A percentile compares a stretch with the other conserved stretches of the same genome.
Evolutionary conservation across 2,888 invertebrate genomes (phyloP).

Genomic region (Drosophila engyochracea): DNA sequence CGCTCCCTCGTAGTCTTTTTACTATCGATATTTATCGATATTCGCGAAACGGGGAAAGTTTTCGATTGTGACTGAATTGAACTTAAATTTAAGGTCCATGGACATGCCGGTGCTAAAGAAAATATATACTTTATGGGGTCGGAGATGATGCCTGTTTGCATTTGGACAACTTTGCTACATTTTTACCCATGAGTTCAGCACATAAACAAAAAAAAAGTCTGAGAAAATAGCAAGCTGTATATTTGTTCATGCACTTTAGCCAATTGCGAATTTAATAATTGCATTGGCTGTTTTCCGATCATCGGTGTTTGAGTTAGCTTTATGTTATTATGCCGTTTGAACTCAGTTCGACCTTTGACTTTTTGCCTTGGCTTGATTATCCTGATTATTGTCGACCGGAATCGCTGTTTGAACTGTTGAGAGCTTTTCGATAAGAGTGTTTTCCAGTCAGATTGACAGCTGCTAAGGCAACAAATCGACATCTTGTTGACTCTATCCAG

Average conservation of each 20-base stretch:
- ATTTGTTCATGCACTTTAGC: neutral
- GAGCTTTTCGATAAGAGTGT: slow-evolving; percentile 20
- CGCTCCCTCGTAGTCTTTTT: neutral
- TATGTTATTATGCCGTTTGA: neutral
- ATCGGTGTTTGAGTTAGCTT: neutral
- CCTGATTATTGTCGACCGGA: neutral
- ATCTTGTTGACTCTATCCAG: slow-evolving; percentile 44
- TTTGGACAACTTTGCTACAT: neutral
- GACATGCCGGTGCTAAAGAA: neutral
- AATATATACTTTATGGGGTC: neutral
- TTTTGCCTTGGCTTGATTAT: slow-evolving; percentile 3
- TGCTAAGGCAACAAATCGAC: slow-evolving; percentile 32
- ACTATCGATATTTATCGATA: neutral
- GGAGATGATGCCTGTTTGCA: neutral
- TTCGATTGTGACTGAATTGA: neutral
- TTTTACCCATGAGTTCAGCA: neutral
- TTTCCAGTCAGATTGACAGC: slow-evolving; percentile 27
- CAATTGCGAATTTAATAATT: slow-evolving; percentile 1
- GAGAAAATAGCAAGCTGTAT: neutral
- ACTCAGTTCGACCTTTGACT: neutral
- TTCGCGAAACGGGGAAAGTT: neutral
- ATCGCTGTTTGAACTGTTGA: slow-evolving; percentile 3
- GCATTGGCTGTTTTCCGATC: neutral
- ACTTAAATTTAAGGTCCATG: neutral
- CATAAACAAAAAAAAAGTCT: neutral